Evolutionary conservation across 2,888 invertebrate genomes (phyloP), one percentile per base, ranked within the genome.

Genomic region (Pterostichus madidus): DNA sequence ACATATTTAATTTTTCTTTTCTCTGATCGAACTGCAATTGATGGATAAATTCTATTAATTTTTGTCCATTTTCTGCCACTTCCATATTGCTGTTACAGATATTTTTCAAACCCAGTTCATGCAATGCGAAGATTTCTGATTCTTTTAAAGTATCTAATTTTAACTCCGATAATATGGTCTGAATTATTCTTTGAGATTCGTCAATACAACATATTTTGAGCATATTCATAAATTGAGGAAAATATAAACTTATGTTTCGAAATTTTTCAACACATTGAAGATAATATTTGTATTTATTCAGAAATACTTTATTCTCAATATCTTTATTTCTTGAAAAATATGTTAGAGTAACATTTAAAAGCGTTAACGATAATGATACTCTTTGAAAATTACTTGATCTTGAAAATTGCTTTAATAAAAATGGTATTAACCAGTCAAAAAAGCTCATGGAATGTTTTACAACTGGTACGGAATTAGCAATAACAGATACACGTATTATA

Each of bases 341-440:
- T 3, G 1, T 75, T 31, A 75, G 10, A 6, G 75, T 75, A 11
- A 24, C 6, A 32, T 1, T 6, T 17, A 64, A 64, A 7, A 39
- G 46, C 11, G 15, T 46, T 64, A 46, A n/a, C 5, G 31, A 64
- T 8, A 73, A 35, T 11, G 80, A 73, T 10, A 75, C 5, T 15
- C 81, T 35, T 15, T 75, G 81, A 61, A 59, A 75, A 35, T 81
- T 81, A 49, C 73, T 71, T 46, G 5, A 11, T 13, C 7, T 11
- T 31, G n/a, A 13, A 75, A 71, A 56, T 24, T 71, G 53, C 1
- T 73, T n/a, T 5, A 77, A 24, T 39, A 78, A 61, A 78, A 15
- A 78, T 44, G 44, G 59, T 7, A 78, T n/a, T 5, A 64, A 13
- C 79, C 79, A 79, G 10, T 79, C n/a, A 10, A 79, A 64, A 49